Evolutionary conservation across 2,888 invertebrate species (phyloP), one percentile per base, ranked within the genome.

Genomic region (Torymus tubicola): DNA sequence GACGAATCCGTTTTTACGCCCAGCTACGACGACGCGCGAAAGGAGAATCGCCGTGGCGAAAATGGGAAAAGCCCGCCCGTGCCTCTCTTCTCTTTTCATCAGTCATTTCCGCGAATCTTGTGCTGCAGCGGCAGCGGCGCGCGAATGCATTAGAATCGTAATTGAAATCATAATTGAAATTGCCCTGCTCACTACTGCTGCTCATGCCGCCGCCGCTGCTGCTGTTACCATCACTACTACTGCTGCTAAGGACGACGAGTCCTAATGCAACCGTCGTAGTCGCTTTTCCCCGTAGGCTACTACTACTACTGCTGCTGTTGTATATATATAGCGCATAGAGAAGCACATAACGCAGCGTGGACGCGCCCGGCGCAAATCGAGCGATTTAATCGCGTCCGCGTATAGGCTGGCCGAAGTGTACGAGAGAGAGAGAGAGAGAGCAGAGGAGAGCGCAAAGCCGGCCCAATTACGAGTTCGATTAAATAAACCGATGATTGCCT

Each of bases 401-500:
- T 82, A 83, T 85, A 85, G 81, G 70, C 71, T 11, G 69, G 61
- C 70, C 71, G 77, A 80, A 75, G 83, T 80, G 77, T 79, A 21
- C 21, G 21, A 21, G 21, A 21, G 21, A 21, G 21, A 21, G 21
- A 21, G 21, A 21, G 21, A 21, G 83, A 75, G 53, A 79, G 83
- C 5, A 8, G 10, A 8, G 42, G 8, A 42, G 79, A 83, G 82
- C 84, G 83, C 85, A 83, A 16, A 60, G 81, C 81, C 83, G 84
- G 81, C 85, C 84, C 86, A 87, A 88, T 89, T 88, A 87, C 84
- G 87, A 84, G 86, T 87, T 87, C 86, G 85, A 89, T 88, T 87
- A 87, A 88, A 87, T 87, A 87, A 88, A 86, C 88, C 88, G 86
- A 88, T 88, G 87, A 89, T 88, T 88, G 87, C 85, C 84, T 84